Base-by-base conservation (phyloP, 2,888 invertebrate species). In the Heliconius ethilla region DNA sequence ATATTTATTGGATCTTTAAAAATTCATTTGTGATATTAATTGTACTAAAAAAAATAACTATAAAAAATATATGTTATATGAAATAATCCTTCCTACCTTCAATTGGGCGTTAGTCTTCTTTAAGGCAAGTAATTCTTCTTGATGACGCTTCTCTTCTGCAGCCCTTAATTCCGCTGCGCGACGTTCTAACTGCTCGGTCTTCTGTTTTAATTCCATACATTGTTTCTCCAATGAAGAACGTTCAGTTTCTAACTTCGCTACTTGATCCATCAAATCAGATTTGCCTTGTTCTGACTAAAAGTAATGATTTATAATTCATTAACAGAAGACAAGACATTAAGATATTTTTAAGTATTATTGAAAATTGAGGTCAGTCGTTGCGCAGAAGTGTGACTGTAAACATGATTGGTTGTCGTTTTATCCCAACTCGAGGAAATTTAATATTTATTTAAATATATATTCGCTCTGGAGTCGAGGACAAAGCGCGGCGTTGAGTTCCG, bases 51-150 rank as follows among this genome's bases (percentile, higher is more conserved):
- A 40, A 2, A 4, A 40, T 10, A 40, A 9, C 10, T 27, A 27
- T 27, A 27, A 40, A 40, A 55, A 22, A 55, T 45, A 45, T 6
- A 6, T 45, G 22, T 55, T 9, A 6, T 45, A 45, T 22, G 22
- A 55, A 55, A 22, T 22, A 9, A 55, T 55, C 55, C 22, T 55
- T 11, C 40, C 40, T 87, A 97, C 97, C 96, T 99, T 99, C 15
- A 99, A 94, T 88, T 99, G 99, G 82, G 97, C 97, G 89, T 99
- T 99, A 1, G 99, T 98, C 90, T 98, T 97, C 94, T 98, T 99
- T 79, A 99, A 94, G 87, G 98, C 98, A 74, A 97, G 96, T 75
- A 99, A 96, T 90, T 99, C 99, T 88, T 99, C 99, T 63, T 96
- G 96, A 87, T 98, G 98, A 85, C 98, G 98, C 89, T 98, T 98